Evolutionary conservation across 2,113 vertebrate species (phyloP), one percentile per base, ranked within the genome.

Genomic region (Oryzias melastigma): DNA sequence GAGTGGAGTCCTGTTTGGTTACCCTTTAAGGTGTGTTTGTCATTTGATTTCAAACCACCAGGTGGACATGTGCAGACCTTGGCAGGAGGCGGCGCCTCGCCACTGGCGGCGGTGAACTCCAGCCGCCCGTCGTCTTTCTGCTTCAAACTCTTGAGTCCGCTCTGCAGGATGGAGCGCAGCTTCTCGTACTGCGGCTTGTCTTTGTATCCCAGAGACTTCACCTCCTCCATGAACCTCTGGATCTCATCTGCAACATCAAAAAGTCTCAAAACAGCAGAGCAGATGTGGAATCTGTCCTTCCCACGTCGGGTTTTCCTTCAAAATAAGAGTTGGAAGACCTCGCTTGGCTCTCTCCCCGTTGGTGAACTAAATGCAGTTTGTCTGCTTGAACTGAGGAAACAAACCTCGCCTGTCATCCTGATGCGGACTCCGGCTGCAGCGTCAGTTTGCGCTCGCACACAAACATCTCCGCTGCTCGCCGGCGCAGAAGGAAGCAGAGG

Each of bases 101-200:
- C 92, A 0, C 90, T 95, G 62, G 76, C 85, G 2, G 85, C 14
- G 17, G 75, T 5, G 18, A 97, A 93, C 60, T 93, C 93, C 82
- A 99, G 88, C 45, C 87, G 78, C 40, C 92, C 92, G 8, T 98
- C 93, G 14, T 97, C 95, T 51, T 91, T 90, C 16, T 88, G 80
- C 10, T 93, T 91, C 27, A 94, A 85, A n/a, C 85, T 61, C 75
- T 92, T 94, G 1, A 99, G 92, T 17, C 96, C 96, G 51, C 90
- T 88, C 71, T 91, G 84, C 72, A 99, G 92, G 70, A 96, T 92
- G 64, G 91, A 86, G 57, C 94, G 91, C 25, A 98, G 84, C 57
- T 89, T 89, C 20, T 94, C 85, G 68, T 99, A 99, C 1, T 80
- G 71, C 6, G 97, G 97, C 56, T 91, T 94, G 50, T 95, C 95